Conservation (phyloP, 2,888 invertebrate genomes). For the Zaprionus obscuricornis region DNA sequence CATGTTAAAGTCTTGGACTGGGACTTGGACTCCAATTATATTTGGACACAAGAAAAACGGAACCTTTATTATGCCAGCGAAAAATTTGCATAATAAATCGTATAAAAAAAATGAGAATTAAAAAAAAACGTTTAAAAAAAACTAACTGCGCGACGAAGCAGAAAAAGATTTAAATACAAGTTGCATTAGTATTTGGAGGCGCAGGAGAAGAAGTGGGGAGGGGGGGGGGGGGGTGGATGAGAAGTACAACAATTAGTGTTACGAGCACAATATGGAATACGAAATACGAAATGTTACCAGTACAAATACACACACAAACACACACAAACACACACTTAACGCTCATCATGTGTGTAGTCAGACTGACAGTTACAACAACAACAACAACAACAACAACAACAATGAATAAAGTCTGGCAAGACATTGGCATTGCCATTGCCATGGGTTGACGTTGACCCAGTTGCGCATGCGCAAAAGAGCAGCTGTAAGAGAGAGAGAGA, state of each 20-base stretch:
- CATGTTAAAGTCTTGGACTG: background rate
- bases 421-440: conserved; percentile 46
- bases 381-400: background rate
- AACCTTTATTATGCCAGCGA: conserved; percentile 35
- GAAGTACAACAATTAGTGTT: conserved; percentile 62
- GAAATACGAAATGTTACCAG: no score
- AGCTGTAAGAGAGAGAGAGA: conserved; percentile 2
- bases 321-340: no score
- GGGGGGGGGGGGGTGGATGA: no score
- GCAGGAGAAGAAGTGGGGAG: no score
- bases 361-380: conserved; percentile 30
- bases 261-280: conserved; percentile 6
- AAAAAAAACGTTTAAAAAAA: no score
- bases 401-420: conserved; percentile 38
- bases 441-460: conserved; percentile 70
- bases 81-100: conserved; percentile 59
- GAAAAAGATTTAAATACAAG: conserved; percentile 52
- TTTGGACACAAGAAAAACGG: conserved; percentile 40
- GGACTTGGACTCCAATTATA: background rate
- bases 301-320: conserved; percentile 11
- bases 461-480: conserved; percentile 59
- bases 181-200: conserved; percentile 33
- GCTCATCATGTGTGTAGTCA: no score
- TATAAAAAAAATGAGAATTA: conserved; percentile 44
- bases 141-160: conserved; percentile 42